Conservation (phyloP, 2,113 vertebrate species). For the Scalopus aquaticus region DNA sequence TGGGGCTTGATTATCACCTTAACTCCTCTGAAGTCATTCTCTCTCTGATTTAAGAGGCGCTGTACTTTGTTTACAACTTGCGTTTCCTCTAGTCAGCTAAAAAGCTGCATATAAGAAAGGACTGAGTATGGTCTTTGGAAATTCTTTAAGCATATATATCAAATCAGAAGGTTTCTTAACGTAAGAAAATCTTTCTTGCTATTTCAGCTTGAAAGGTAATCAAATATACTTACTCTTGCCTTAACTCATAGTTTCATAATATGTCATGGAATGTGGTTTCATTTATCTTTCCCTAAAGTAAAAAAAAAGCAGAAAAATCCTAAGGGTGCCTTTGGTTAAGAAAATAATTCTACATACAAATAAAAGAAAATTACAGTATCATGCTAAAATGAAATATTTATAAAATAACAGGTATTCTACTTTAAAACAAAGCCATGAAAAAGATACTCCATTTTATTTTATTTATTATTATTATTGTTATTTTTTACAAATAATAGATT, state of each 20-base stretch:
- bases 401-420: conserved; percentile 71
- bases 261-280: conserved; percentile 65
- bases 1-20: not conserved
- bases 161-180: conserved; percentile 77
- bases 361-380: conserved; percentile 47
- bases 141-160: conserved; percentile 50
- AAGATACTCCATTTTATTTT: conserved; percentile 73
- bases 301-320: conserved; percentile 49
- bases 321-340: conserved; percentile 58
- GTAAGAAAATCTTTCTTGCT: conserved; percentile 94
- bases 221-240: conserved; percentile 88
- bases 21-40: not conserved
- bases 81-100: not conserved
- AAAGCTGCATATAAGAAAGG: conserved; percentile 12
- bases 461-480: conserved; percentile 72
- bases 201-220: conserved; percentile 88
- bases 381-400: conserved; percentile 71
- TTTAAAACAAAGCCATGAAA: conserved; percentile 79
- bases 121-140: not conserved
- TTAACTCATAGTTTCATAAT: conserved; percentile 80
- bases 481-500: conserved; percentile 79
- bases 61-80: not conserved
- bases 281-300: conserved; percentile 54
- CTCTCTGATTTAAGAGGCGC: not conserved
- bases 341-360: conserved; percentile 47